phyloP scores from a whole-genome alignment of 2,797 vertebrate species.

The Periparus ater region DNA sequence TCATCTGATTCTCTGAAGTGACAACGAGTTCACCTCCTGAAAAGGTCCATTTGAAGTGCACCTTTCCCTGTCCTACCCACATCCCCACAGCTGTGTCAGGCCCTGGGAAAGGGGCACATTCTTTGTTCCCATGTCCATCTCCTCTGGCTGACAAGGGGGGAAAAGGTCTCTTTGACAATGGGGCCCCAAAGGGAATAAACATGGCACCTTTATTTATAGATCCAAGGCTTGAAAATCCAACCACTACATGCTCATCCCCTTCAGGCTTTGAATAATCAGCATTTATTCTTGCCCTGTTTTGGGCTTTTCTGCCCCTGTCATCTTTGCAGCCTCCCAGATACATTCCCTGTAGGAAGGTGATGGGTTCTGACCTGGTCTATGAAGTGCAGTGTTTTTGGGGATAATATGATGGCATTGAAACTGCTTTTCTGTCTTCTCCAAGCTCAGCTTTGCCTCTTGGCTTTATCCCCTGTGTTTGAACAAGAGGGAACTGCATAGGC shows the following conservation, averaged over 20 bases:
- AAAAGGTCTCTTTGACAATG: background rate
- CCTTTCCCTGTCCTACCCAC: conserved; percentile 25
- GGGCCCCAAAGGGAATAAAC: background rate
- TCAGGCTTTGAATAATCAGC: background rate
- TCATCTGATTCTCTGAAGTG: conserved; percentile 3
- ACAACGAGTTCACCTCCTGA: conserved; percentile 8
- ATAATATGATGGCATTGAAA: background rate
- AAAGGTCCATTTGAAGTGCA: conserved; percentile 20
- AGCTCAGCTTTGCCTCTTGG: background rate
- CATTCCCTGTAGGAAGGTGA: background rate
- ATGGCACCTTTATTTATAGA: conserved; percentile 51
- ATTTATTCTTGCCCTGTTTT: background rate
- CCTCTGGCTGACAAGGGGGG: background rate
- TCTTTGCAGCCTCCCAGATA: background rate
- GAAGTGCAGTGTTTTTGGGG: background rate
- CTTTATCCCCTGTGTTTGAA: background rate
- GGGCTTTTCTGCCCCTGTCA: background rate
- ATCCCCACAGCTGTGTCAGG: background rate
- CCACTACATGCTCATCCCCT: background rate
- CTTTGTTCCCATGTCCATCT: conserved; percentile 1
- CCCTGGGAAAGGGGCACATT: conserved; percentile 38
- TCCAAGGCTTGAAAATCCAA: background rate
- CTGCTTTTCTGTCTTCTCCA: background rate
- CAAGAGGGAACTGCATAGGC: background rate
- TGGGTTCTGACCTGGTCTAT: background rate